These are phyloP conservation scores for Hassar affinis DNA, from an alignment of 2,113 vertebrate species.

Conservation along the genomic window DNA sequence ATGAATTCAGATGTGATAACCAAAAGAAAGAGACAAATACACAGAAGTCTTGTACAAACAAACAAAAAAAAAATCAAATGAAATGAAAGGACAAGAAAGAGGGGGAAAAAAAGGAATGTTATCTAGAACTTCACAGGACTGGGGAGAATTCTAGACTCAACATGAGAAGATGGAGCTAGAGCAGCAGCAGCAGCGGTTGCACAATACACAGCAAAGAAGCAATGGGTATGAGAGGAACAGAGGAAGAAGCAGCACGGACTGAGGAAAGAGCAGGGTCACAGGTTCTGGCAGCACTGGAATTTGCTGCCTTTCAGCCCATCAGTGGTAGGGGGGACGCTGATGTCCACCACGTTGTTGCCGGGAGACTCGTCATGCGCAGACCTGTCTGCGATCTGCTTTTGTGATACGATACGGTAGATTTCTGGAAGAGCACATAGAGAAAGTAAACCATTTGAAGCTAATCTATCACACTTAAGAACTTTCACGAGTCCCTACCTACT, in stretches of 20 bases:
- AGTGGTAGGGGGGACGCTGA: slow-evolving; percentile 91
- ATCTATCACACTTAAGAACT: neutral
- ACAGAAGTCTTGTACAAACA: neutral
- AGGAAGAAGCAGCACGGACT: slow-evolving; percentile 49
- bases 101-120: slow-evolving; percentile 65
- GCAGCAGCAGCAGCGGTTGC: slow-evolving; percentile 51
- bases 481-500: neutral
- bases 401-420: slow-evolving; percentile 95
- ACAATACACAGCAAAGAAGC: slow-evolving; percentile 69
- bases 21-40: slow-evolving; percentile 21
- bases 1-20: slow-evolving; percentile 42
- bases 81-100: slow-evolving; percentile 34
- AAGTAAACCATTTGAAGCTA: neutral
- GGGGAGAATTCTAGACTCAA: slow-evolving; percentile 55
- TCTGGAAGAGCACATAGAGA: slow-evolving; percentile 69
- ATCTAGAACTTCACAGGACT: slow-evolving; percentile 66
- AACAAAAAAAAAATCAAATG: slow-evolving; percentile 14
- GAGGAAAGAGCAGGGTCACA: slow-evolving; percentile 75
- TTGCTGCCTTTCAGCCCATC: slow-evolving; percentile 92
- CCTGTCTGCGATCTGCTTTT: slow-evolving; percentile 94
- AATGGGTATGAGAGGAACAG: slow-evolving; percentile 57
- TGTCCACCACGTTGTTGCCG: slow-evolving; percentile 96
- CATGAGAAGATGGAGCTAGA: slow-evolving; percentile 56
- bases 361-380: slow-evolving; percentile 91
- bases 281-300: slow-evolving; percentile 94